Percentiles rank a stretch among this genome's conserved stretches.
Conservation (phyloP, 2,113 vertebrate genomes). For the Mola mola region DNA sequence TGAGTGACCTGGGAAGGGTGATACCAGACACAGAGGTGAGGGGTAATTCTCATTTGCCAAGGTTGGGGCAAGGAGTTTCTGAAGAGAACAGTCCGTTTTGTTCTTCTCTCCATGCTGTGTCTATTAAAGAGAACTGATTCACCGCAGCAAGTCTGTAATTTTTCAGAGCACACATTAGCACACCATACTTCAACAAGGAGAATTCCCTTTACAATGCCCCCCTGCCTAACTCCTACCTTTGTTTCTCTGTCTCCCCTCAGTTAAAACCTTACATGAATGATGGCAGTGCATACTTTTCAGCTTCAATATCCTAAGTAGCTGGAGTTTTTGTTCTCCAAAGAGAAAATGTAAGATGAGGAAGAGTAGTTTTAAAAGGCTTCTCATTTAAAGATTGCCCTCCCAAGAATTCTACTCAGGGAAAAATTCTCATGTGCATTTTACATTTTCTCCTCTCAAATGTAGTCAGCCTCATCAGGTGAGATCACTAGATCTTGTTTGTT, state of each 20-base stretch:
- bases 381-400: constrained; percentile 2
- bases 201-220: no score
- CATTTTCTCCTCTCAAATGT: background rate
- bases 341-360: background rate
- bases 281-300: background rate
- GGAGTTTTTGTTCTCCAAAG: background rate
- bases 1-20: no score
- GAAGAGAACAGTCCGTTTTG: no score
- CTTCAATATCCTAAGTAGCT: background rate
- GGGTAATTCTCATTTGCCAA: no score
- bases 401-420: background rate
- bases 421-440: constrained; percentile 1
- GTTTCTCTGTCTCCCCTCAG: background rate
- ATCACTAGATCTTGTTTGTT: constrained; percentile 7
- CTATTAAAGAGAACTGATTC: no score
- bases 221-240: background rate
- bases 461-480: no score
- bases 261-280: background rate
- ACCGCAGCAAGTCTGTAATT: no score
- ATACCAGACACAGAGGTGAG: no score
- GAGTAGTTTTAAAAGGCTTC: background rate
- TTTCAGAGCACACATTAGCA: no score
- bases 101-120: no score
- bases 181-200: no score
- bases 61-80: no score